phyloP scores from a whole-genome alignment of 2,888 invertebrate genomes.

The Deilephila porcellus region DNA sequence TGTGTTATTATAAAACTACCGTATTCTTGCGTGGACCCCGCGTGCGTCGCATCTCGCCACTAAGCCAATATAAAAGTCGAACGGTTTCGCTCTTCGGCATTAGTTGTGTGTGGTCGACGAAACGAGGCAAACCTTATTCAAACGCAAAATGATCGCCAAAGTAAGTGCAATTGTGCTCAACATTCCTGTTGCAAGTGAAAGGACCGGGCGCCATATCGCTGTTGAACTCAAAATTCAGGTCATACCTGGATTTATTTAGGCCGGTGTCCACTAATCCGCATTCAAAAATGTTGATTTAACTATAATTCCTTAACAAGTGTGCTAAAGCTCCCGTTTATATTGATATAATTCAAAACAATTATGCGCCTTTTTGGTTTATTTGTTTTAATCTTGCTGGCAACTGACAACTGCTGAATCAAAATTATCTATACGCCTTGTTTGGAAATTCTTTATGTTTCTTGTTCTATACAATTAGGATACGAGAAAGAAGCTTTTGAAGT shows the following conservation, averaged over 20 bases:
- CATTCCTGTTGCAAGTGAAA: conserved; percentile 65
- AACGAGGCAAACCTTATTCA: conserved; percentile 79
- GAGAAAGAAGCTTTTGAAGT: too few relatives aligned
- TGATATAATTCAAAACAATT: too few relatives aligned
- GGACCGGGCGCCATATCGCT: conserved; percentile 43
- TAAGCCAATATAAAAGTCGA: conserved; percentile 81
- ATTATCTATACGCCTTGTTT: too few relatives aligned
- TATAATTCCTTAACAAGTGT: neutral
- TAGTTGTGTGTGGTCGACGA: conserved; percentile 83
- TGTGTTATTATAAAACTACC: conserved; percentile 81
- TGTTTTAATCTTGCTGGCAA: too few relatives aligned
- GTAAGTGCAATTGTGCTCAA: conserved; percentile 69
- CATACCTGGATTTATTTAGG: neutral
- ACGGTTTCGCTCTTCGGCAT: conserved; percentile 65
- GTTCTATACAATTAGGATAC: too few relatives aligned
- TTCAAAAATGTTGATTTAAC: neutral
- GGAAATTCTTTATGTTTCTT: too few relatives aligned
- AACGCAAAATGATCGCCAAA: conserved; percentile 82
- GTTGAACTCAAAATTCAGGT: conserved; percentile 26
- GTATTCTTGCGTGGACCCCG: conserved; percentile 77
- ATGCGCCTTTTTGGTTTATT: too few relatives aligned
- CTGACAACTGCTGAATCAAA: too few relatives aligned
- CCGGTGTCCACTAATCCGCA: neutral
- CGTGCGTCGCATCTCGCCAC: conserved; percentile 73
- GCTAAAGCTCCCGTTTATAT: neutral